phyloP scores from a whole-genome alignment of 2,797 vertebrate species.

The Amphiprion clarkii region DNA sequence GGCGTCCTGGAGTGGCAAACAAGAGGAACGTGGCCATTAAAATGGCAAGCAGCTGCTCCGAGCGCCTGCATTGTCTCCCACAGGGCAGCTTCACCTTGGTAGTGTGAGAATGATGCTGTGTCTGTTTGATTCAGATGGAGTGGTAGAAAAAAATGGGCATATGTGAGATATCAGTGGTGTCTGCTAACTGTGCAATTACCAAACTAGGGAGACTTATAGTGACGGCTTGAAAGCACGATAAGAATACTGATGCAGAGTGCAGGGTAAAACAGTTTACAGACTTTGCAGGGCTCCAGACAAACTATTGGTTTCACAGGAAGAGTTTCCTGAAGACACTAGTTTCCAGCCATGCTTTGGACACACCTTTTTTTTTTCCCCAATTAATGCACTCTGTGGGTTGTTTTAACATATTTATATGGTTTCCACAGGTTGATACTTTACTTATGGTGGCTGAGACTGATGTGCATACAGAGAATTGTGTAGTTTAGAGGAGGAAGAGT shows the following conservation, averaged over 20 bases:
- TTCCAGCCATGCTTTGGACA: too few relatives aligned
- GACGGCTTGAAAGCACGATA: conserved; percentile 28
- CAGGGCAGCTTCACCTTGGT: conserved; percentile 64
- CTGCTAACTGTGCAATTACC: conserved; percentile 74
- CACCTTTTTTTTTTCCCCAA: too few relatives aligned
- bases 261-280: not conserved
- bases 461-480: too few relatives aligned
- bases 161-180: conserved; percentile 51
- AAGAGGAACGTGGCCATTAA: conserved; percentile 62
- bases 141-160: conserved; percentile 34
- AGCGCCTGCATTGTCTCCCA: conserved; percentile 40
- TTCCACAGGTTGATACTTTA: too few relatives aligned
- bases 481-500: too few relatives aligned
- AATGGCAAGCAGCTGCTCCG: conserved; percentile 72
- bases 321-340: too few relatives aligned
- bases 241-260: conserved; percentile 43
- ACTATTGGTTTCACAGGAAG: too few relatives aligned
- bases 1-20: conserved; percentile 47
- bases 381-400: too few relatives aligned
- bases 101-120: conserved; percentile 46
- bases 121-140: conserved; percentile 62
- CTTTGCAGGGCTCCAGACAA: not conserved
- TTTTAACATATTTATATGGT: too few relatives aligned
- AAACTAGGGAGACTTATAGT: conserved; percentile 46
- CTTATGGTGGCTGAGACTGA: too few relatives aligned